Evolutionary conservation across 2,888 invertebrate genomes (phyloP).

Genomic region (Eumacrocentrus americanus): DNA sequence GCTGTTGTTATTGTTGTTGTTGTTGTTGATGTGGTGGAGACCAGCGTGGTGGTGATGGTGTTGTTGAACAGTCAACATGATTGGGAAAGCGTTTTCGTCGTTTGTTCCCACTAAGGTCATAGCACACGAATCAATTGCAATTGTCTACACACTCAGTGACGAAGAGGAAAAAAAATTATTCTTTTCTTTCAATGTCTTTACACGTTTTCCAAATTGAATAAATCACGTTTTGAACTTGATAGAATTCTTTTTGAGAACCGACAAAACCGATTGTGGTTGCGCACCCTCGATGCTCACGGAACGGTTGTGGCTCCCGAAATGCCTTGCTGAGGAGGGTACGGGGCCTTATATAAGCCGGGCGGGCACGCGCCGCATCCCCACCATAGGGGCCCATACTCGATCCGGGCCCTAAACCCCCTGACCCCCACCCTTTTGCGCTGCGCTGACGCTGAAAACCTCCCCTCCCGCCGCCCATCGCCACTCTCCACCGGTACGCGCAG

Average conservation of each 20-base stretch:
- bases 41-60: conserved; percentile 52
- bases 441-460: conserved; percentile 47
- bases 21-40: no score
- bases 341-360: conserved; percentile 61
- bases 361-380: conserved; percentile 71
- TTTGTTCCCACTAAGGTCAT: conserved; percentile 58
- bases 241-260: not conserved
- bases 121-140: conserved; percentile 45
- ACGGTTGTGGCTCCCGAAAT: conserved; percentile 60
- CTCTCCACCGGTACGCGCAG: conserved; percentile 44
- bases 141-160: no score
- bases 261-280: conserved; percentile 22
- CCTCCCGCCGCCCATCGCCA: conserved; percentile 37
- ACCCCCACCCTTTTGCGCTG: conserved; percentile 48
- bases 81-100: conserved; percentile 47
- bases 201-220: conserved; percentile 8
- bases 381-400: conserved; percentile 62
- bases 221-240: conserved; percentile 16
- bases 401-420: conserved; percentile 63
- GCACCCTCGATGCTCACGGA: conserved; percentile 53
- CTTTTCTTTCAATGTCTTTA: conserved; percentile 6
- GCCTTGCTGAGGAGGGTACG: conserved; percentile 56
- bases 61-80: conserved; percentile 55
- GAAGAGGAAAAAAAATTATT: no score
- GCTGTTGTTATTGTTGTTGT: conserved; percentile 29